Evolutionary conservation across 2,888 invertebrate genomes (phyloP).

Genomic region (Monochamus alternatus): DNA sequence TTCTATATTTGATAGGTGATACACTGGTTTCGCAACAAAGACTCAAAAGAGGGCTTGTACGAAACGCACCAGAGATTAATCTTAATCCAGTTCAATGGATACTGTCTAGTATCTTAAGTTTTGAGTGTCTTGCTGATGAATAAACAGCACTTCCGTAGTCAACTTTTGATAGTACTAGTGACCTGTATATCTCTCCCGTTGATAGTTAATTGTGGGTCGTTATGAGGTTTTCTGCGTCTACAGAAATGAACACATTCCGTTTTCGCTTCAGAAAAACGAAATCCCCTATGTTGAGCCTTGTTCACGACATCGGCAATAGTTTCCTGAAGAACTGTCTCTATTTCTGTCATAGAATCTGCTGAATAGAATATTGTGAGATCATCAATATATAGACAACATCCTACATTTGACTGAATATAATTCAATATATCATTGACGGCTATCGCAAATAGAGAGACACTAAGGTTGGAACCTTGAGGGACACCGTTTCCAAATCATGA

Average conservation of each 20-base stretch:
- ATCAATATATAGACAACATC: constrained; percentile 21
- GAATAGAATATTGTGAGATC: constrained; percentile 22
- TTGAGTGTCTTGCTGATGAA: not conserved
- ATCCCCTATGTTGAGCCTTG: not conserved
- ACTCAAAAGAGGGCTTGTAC: not conserved
- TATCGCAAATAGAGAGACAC: constrained; percentile 25
- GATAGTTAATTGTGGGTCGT: not conserved
- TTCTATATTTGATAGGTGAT: not conserved
- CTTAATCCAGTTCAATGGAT: not conserved
- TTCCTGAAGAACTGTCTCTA: constrained; percentile 10
- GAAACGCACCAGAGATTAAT: not conserved
- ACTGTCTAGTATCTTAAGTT: not conserved
- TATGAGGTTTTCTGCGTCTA: not conserved
- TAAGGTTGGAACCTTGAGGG: constrained; percentile 32
- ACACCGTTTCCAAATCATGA: constrained; percentile 17
- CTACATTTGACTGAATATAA: not conserved
- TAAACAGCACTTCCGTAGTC: not conserved
- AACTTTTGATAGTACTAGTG: not conserved
- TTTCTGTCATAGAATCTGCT: not conserved
- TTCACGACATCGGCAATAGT: not conserved
- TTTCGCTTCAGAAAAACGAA: constrained; percentile 2
- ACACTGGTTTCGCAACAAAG: not conserved
- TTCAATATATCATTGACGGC: constrained; percentile 21
- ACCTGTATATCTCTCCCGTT: not conserved
- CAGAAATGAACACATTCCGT: constrained; percentile 19